A percentile compares a stretch with the other conserved stretches of the same genome.
Conservation (phyloP, 92 coral and sea anemone species). For the Actinernus sp. region DNA sequence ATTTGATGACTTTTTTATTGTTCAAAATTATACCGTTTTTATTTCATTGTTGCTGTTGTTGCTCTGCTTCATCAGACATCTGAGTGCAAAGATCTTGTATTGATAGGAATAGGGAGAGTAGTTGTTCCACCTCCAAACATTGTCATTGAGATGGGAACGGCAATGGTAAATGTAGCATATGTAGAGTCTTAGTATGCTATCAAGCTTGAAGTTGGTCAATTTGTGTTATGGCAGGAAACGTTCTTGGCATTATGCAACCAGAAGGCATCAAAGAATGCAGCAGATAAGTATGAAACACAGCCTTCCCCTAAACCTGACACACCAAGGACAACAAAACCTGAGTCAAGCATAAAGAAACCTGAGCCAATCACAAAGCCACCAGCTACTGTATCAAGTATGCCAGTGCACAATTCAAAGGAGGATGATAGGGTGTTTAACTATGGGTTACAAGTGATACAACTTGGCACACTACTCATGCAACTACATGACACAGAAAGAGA, state of each 20-base stretch:
- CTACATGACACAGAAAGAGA: conserved; percentile 75
- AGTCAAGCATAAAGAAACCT: no score
- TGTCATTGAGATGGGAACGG: conserved; percentile 3
- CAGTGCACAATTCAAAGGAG: conserved; percentile 6
- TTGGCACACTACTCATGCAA: conserved; percentile 65
- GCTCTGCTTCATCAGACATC: conserved; percentile 21
- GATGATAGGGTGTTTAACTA: conserved; percentile 67
- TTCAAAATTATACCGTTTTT: no score
- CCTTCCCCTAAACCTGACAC: background rate
- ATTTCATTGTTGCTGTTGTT: background rate
- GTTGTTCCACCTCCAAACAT: conserved; percentile 13
- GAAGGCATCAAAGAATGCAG: no score
- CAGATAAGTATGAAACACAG: background rate
- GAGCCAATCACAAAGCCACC: conserved; percentile 3
- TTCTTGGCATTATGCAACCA: conserved; percentile 20
- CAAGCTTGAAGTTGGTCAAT: conserved; percentile 26
- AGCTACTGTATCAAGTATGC: conserved; percentile 7
- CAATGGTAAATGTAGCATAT: conserved; percentile 17
- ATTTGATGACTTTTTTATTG: no score
- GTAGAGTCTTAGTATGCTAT: conserved; percentile 5
- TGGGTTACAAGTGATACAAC: conserved; percentile 48
- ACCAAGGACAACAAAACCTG: conserved; percentile 8
- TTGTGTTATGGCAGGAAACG: conserved; percentile 19
- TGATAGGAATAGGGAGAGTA: conserved; percentile 36
- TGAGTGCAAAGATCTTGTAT: conserved; percentile 4